These are phyloP conservation scores for Cossypha caffra DNA, from an alignment of 2,797 vertebrate species.

Conservation along the genomic window DNA sequence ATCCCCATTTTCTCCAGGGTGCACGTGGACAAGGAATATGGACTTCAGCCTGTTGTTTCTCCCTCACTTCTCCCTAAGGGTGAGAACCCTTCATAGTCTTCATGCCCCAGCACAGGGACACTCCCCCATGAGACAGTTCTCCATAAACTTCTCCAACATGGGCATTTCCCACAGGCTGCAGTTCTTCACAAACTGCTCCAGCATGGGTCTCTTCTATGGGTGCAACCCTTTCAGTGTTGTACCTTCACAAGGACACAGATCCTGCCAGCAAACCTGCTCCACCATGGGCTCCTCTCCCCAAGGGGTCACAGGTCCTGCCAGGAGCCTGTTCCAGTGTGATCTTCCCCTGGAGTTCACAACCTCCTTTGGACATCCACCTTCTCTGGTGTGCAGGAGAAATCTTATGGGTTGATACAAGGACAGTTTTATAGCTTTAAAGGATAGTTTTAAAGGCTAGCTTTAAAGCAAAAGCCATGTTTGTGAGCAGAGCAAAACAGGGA, in stretches of 20 bases:
- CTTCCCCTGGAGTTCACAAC: background rate
- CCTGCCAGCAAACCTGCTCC: background rate
- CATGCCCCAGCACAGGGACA: background rate
- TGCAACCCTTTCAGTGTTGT: background rate
- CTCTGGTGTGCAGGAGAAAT: background rate
- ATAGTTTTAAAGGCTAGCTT: too few species aligned
- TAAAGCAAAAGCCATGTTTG: background rate
- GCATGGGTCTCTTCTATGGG: too few species aligned
- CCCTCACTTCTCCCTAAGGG: background rate
- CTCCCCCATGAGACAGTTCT: rapidly evolving
- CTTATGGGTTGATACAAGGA: background rate
- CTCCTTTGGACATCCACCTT: background rate
- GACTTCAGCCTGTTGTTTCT: background rate
- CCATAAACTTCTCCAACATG: background rate
- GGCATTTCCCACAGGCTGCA: too few species aligned
- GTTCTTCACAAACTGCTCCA: background rate
- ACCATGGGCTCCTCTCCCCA: background rate
- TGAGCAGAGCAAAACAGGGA: background rate
- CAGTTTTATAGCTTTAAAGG: background rate
- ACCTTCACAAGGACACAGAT: background rate
- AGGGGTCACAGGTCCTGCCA: background rate
- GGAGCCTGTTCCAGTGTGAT: background rate
- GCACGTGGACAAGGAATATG: background rate
- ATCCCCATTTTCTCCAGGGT: background rate
- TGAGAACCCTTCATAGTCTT: background rate